Percentiles rank a stretch among this genome's conserved stretches.
Evolutionary conservation across 2,113 vertebrate species (phyloP).

Genomic region (Brienomyrus longianalis): DNA sequence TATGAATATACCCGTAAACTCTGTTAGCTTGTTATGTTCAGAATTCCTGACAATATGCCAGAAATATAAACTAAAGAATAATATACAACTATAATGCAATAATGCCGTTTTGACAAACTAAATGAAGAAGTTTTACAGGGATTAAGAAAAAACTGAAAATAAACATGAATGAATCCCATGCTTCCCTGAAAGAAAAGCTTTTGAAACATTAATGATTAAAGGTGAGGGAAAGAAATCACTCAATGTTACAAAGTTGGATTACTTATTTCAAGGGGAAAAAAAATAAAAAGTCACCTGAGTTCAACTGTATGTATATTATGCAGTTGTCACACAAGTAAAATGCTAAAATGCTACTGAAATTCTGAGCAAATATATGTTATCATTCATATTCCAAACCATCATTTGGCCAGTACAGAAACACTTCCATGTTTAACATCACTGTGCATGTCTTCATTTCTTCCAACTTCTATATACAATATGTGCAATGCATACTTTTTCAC

Average conservation of each 20-base stretch:
- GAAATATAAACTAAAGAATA: constrained; percentile 20
- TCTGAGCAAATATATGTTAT: constrained; percentile 12
- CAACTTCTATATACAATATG: constrained; percentile 21
- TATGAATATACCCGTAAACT: constrained; percentile 51
- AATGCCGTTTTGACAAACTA: constrained; percentile 1
- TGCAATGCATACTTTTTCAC: constrained; percentile 17
- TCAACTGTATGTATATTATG: constrained; percentile 11
- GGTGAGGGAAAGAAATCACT: neutral
- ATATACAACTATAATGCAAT: constrained; percentile 8
- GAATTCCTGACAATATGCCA: constrained; percentile 25
- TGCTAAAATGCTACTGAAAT: constrained; percentile 16
- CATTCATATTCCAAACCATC: neutral
- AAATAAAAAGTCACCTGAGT: constrained; percentile 16
- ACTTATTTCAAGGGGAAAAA: neutral
- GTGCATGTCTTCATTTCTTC: constrained; percentile 7
- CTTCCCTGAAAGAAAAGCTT: constrained; percentile 4
- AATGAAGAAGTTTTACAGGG: neutral
- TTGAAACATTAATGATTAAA: constrained; percentile 12
- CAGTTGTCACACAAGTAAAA: constrained; percentile 15
- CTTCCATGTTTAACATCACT: neutral
- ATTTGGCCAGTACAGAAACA: constrained; percentile 2
- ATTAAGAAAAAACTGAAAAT: neutral
- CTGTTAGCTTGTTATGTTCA: constrained; percentile 18
- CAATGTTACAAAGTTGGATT: neutral
- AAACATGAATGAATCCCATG: neutral